Evolutionary conservation across 2,888 invertebrate genomes (phyloP), one percentile per base, ranked within the genome.

Genomic region (Nudaria mundana): DNA sequence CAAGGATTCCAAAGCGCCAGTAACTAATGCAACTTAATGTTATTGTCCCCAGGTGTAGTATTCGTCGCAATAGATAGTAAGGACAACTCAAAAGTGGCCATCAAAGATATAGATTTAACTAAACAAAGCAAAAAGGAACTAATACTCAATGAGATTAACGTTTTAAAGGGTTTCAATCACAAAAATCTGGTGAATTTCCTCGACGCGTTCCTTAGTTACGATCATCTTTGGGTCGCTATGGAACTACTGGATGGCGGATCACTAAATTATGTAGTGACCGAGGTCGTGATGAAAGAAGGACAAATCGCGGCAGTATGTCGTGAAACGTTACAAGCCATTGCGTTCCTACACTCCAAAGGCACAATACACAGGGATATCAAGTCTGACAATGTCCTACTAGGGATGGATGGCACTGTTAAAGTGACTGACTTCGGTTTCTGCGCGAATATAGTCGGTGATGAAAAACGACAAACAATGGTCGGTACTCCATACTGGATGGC

Each of bases 401-500:
- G 97, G 11, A 96, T 97, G 95, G 94, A 97, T 63, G 98, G 98
- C 1, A 91, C 92, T 0, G 96, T 97, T 0, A 97, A 97, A 89
- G 95, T 97, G 0, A 97, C 97, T 0, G 98, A 99, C 82, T 99
- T 99, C 81, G 99, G 99, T 5, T 99, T 99, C 84, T 99, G 98
- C 83, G 99, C 98, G 2, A 98, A 98, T 73, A 95, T 99, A 37
- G 93, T 95, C 26, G 97, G 96, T 0, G 98, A 97, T 59, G 96
- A 97, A 66, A 98, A 98, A 75, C 89, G 97, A n/a, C 96, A 96
- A 71, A 98, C 98, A 0, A 97, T 98, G 96, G 98, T 98, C 0
- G 98, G 98, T n/a, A 98, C 98, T 0, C 98, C 98, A 0, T 98
- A 97, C 68, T 98, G 98, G 98, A 98, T 98, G 98, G 97, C 98